Evolutionary conservation across 2,888 invertebrate genomes (phyloP).

Genomic region (Drosophila glabriapex): DNA sequence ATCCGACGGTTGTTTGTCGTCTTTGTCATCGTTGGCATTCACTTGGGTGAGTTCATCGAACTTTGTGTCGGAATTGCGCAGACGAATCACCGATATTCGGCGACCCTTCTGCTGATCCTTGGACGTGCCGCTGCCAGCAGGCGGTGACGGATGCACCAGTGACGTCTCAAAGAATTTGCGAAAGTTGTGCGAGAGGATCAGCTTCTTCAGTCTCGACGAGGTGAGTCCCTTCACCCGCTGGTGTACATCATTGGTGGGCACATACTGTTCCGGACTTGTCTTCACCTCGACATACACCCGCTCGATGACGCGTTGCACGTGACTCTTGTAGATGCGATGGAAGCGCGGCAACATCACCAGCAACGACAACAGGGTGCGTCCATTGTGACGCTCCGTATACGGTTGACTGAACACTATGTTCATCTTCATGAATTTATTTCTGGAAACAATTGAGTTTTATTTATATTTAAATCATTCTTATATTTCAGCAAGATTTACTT

Average conservation of each 20-base stretch:
- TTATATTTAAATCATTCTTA: neutral
- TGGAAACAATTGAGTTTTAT: slow-evolving; percentile 36
- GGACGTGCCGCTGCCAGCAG: neutral
- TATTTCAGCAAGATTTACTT: slow-evolving; percentile 5
- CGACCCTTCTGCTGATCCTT: slow-evolving; percentile 68
- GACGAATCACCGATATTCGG: slow-evolving; percentile 87
- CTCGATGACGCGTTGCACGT: slow-evolving; percentile 85
- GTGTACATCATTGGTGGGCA: slow-evolving; percentile 43
- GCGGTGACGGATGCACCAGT: slow-evolving; percentile 23
- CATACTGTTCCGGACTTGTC: slow-evolving; percentile 37
- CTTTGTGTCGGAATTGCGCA: slow-evolving; percentile 87
- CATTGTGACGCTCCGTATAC: slow-evolving; percentile 86
- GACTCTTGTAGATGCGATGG: slow-evolving; percentile 87
- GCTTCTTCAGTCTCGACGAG: slow-evolving; percentile 67
- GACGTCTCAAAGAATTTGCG: slow-evolving; percentile 87
- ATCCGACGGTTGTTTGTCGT: slow-evolving; percentile 85
- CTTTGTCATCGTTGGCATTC: slow-evolving; percentile 82
- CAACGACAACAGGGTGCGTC: slow-evolving; percentile 85
- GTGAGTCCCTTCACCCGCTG: slow-evolving; percentile 48
- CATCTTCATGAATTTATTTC: slow-evolving; percentile 87
- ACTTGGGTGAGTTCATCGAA: slow-evolving; percentile 85
- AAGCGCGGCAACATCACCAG: slow-evolving; percentile 89
- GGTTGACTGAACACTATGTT: slow-evolving; percentile 88
- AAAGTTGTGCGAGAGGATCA: slow-evolving; percentile 85
- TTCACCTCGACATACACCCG: slow-evolving; percentile 83